Evolutionary conservation across 35 echinoderm and acorn worm genomes (phyloP).

Genomic region (Strongylocentrotus purpuratus): DNA sequence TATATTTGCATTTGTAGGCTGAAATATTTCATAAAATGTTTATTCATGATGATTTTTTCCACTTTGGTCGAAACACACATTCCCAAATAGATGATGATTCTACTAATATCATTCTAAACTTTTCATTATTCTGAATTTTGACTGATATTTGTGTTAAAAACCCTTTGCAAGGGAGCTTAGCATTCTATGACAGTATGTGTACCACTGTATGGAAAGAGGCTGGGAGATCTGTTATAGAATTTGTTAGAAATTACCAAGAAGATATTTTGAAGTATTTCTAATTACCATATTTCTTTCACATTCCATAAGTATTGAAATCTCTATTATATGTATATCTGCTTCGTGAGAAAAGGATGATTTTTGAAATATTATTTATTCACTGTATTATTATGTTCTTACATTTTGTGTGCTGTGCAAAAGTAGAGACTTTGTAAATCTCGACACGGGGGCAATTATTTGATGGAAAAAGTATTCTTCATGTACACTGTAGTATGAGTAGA

Average conservation of each 20-base stretch:
- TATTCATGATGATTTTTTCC: background rate
- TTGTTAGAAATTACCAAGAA: background rate
- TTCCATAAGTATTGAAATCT: constrained; percentile 13
- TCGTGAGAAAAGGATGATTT: background rate
- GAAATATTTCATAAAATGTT: background rate
- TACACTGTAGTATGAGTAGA: background rate
- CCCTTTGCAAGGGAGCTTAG: background rate
- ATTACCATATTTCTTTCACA: constrained; percentile 9
- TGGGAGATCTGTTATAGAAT: no score
- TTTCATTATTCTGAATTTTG: background rate
- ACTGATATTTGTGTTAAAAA: background rate
- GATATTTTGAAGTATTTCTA: background rate
- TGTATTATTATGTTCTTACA: background rate
- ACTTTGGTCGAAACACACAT: background rate
- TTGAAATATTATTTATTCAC: constrained; percentile 20
- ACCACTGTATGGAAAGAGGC: background rate
- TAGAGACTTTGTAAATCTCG: background rate
- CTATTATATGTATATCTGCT: constrained; percentile 1
- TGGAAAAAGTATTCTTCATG: background rate
- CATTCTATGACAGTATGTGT: background rate
- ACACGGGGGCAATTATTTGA: background rate
- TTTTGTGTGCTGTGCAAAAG: background rate
- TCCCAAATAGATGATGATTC: background rate
- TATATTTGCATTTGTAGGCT: background rate
- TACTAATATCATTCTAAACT: background rate